Evolutionary conservation across 2,888 invertebrate species (phyloP), one percentile per base, ranked within the genome.

Genomic region (Clanis bilineata): DNA sequence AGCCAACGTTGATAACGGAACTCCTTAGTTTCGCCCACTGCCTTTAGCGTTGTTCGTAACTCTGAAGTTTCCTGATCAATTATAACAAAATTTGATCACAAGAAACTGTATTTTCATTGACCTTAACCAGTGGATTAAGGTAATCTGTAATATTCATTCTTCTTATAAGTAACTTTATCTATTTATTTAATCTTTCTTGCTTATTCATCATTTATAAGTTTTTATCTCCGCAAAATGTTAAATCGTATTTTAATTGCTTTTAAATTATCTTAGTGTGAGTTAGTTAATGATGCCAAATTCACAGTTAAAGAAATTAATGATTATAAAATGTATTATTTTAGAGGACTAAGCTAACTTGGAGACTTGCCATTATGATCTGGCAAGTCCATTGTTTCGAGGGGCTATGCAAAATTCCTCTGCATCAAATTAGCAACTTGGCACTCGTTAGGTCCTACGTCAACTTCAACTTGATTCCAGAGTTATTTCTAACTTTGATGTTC

Each of bases 361-460:
- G 32, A 1, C 32, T 1, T 47, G 47, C 47, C 47, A 47, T 47
- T 28, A 25, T 18, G 47, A 28, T 28, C 47, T 47, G 47, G 47
- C 47, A 41, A 56, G 57, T 64, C 39, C 58, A 63, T 68, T 69
- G 64, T 67, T 65, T 66, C 55, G 64, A 63, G 65, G 55, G 59
- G 57, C 65, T 64, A 67, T 62, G 62, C 62, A 57, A 60, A 62
- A 62, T 51, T 61, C 58, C 43, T 41, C 60, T 28, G 67, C 66
- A 76, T 72, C 64, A 69, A 77, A 73, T 80, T 79, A 67, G 63
- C 32, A 65, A 71, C 71, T 72, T 62, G 43, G 62, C 62, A 67
- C 74, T 73, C 64, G 76, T 76, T 77, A 76, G 64, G 57, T 58
- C 63, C 65, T 59, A 71, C 56, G 60, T 59, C 69, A 74, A 74